phyloP scores from a whole-genome alignment of 2,888 invertebrate species.

The Salpingus planirostris region DNA sequence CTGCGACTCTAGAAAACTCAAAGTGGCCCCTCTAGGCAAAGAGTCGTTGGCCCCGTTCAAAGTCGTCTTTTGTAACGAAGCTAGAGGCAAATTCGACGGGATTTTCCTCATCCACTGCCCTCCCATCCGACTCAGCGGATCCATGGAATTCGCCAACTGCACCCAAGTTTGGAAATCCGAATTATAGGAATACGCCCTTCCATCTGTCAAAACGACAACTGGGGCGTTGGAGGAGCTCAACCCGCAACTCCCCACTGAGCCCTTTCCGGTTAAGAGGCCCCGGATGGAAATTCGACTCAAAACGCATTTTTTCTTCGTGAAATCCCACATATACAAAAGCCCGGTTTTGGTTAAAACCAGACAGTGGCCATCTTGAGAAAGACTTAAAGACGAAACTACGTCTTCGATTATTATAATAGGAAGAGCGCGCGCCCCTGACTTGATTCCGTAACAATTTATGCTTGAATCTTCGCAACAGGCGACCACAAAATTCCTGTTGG shows the following conservation, averaged over 20 bases:
- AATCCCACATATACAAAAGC: slow-evolving; percentile 52
- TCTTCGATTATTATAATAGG: slow-evolving; percentile 51
- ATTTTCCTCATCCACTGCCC: slow-evolving; percentile 39
- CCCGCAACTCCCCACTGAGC: slow-evolving; percentile 50
- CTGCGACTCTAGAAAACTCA: slow-evolving; percentile 65
- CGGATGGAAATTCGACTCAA: slow-evolving; percentile 52
- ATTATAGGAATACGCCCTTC: slow-evolving; percentile 77
- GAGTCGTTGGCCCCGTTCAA: slow-evolving; percentile 31
- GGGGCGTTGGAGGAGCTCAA: slow-evolving; percentile 61
- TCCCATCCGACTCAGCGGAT: slow-evolving; percentile 45
- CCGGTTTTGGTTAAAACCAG: slow-evolving; percentile 50
- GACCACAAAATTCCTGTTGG: slow-evolving; percentile 51
- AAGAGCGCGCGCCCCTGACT: slow-evolving; percentile 41
- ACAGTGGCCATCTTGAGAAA: slow-evolving; percentile 43
- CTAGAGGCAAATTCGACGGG: slow-evolving; percentile 31
- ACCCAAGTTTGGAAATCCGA: slow-evolving; percentile 66
- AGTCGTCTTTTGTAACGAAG: slow-evolving; percentile 36
- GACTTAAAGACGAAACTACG: slow-evolving; percentile 49
- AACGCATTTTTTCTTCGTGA: slow-evolving; percentile 44
- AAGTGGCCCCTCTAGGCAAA: slow-evolving; percentile 43
- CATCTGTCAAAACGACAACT: slow-evolving; percentile 74
- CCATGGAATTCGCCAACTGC: slow-evolving; percentile 45
- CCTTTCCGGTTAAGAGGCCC: slow-evolving; percentile 49
- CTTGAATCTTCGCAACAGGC: slow-evolving; percentile 61
- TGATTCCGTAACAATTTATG: slow-evolving; percentile 53